Evolutionary conservation across 2,797 vertebrate genomes (phyloP), one percentile per base, ranked within the genome.

Genomic region (Pangasius mekongensis): DNA sequence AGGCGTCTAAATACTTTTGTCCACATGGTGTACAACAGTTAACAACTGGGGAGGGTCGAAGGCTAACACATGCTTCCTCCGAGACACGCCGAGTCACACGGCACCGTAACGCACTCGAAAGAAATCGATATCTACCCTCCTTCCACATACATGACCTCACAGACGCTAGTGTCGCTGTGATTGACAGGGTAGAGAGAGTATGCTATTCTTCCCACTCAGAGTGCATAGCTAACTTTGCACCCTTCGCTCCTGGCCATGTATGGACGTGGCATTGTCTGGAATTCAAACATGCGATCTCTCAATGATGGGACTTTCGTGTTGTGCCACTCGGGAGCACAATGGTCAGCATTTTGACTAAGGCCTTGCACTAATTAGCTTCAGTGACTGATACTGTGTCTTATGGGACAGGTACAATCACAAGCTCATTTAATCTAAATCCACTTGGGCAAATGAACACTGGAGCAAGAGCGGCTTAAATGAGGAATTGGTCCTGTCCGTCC

Each of bases 391-490:
- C 74, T 30, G 81, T 47, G 84, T 66, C 86, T 83, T 69, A 91
- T 76, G 86, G 56, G 60, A 66, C 89, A 80, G 89, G 87, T 80
- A 85, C 87, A 82, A 88, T 89, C 54, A n/a, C 67, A 83, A 89
- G 84, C 87, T 90, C 86, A 10, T 89, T 90, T 76, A 77, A 80
- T 87, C 66, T 58, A 81, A 89, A 91, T 86, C 89, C 87, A 52
- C 67, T 91, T 85, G 89, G 86, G 86, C 69, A 88, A 91, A 91
- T 87, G 88, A 90, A 88, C 80, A 52, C 71, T 62, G 86, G 84
- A 83, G 78, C 64, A 85, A 81, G 36, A 87, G 69, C 30, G 24
- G 62, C 77, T 54, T 60, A 66, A 89, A 86, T 78, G 83, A 91
- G 74, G 49, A 89, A 84, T 82, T 2, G 58, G 69, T 89, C 81